Evolutionary conservation across 1,140 invertebrate genomes (phyloP).

Genomic region (Diabrotica virgifera): DNA sequence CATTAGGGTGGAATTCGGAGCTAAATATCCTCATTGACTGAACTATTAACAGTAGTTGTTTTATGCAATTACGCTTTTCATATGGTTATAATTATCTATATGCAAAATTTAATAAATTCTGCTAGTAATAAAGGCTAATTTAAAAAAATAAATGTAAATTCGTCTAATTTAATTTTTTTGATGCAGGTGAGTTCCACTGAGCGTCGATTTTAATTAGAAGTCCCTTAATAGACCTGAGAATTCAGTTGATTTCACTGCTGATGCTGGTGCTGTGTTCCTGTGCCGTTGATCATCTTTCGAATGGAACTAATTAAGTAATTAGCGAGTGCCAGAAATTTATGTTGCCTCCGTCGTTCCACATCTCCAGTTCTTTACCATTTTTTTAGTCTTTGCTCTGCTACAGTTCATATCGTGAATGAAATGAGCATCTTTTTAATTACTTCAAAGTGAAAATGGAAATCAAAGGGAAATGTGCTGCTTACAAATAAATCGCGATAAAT

Average conservation of each 20-base stretch:
- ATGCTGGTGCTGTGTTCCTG: conserved; percentile 10
- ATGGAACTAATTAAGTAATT: conserved; percentile 30
- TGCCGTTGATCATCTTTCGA: conserved; percentile 28
- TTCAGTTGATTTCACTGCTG: background rate
- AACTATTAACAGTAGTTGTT: too few relatives aligned
- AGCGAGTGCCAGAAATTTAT: conserved; percentile 19
- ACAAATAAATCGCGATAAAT: too few relatives aligned
- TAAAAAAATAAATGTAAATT: too few relatives aligned
- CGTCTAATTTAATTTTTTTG: too few relatives aligned
- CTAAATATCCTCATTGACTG: too few relatives aligned
- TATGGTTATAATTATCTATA: too few relatives aligned
- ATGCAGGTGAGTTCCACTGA: too few relatives aligned
- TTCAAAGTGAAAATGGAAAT: conserved; percentile 1
- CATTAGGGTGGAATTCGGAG: too few relatives aligned
- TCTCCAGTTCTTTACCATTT: conserved; percentile 7
- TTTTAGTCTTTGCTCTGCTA: conserved; percentile 17
- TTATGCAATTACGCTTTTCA: too few relatives aligned
- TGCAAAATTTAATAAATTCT: too few relatives aligned
- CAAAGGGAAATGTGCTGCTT: background rate
- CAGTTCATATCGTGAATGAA: conserved; percentile 20
- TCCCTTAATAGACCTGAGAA: background rate
- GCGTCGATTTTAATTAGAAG: background rate
- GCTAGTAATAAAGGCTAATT: too few relatives aligned
- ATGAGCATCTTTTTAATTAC: conserved; percentile 16
- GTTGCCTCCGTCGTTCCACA: conserved; percentile 6